Evolutionary conservation across 35 echinoderm and acorn worm genomes (phyloP), one percentile per base, ranked within the genome.

Genomic region (Eucidaris tribuloides): DNA sequence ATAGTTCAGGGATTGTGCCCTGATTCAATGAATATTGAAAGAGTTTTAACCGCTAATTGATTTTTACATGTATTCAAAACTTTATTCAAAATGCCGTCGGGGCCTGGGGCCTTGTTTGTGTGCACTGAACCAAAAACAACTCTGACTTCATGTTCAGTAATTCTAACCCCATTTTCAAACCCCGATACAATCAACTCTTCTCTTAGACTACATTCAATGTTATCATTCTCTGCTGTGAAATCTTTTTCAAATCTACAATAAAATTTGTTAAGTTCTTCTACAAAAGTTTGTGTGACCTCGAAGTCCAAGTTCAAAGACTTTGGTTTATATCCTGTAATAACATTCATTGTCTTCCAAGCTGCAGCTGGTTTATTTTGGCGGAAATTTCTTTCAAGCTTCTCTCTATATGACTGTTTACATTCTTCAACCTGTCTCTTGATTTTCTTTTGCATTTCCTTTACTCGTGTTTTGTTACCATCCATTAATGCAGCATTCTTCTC

Each of bases 401-500:
- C 55, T 56, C 61, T 60, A 20, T 79, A 79, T 23, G 19, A 50
- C 34, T 79, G 45, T 60, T 86, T 86, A 40, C 48, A 78, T 29
- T 36, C 3, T 46, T 42, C 7, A 58, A 80, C 45, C 7, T 41
- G 9, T 27, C 11, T 20, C 42, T 77, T 86, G 9, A 86, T 71
- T 6, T 48, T 31, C 44, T 88, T 88, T 24, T 88, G 38, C 66
- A 88, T 44, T 32, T 83, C 30, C 58, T 76, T 89, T 40, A 30
- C 29, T 52, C 43, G 29, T 58, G 25, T 37, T 14, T 35, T 63
- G 7, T 68, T 77, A 57, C 87, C 79, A 42, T 89, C 5, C 6
- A 24, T 33, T 13, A 89, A 42, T 42, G 19, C 64, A 37, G 34
- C 55, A 29, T 79, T 89, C 35, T 89, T 89, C 78, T 83, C 28